Evolutionary conservation across 2,888 invertebrate genomes (phyloP).

Genomic region (Dendrolimus houi): DNA sequence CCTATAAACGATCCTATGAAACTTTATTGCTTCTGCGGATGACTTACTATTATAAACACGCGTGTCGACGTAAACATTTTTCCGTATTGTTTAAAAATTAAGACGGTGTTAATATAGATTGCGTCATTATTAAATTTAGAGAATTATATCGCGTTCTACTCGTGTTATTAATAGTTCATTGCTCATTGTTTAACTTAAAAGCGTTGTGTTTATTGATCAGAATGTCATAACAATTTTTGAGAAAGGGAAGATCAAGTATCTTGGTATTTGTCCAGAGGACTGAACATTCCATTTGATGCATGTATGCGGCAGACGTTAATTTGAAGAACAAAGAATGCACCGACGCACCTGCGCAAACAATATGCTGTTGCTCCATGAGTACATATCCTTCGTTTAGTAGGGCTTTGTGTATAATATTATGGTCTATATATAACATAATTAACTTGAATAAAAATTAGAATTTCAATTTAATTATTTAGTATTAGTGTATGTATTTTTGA

Average conservation of each 20-base stretch:
- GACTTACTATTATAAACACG: conserved; percentile 10
- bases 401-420: conserved; percentile 19
- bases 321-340: conserved; percentile 62
- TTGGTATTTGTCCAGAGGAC: not conserved
- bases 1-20: not conserved
- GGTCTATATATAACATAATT: conserved; percentile 7
- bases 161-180: not conserved
- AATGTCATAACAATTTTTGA: not conserved
- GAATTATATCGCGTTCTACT: not conserved
- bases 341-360: conserved; percentile 67
- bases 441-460: not conserved
- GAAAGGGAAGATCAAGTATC: not conserved
- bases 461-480: too few species aligned
- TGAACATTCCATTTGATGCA: conserved; percentile 21
- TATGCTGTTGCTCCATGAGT: conserved; percentile 50
- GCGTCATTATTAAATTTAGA: conserved; percentile 5
- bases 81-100: conserved; percentile 2
- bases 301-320: conserved; percentile 53
- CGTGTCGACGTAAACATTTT: conserved; percentile 5
- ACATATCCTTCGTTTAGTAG: conserved; percentile 27
- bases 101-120: not conserved
- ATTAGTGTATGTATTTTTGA: too few species aligned
- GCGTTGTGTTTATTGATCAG: not conserved
- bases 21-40: not conserved
- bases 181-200: not conserved